A percentile compares a stretch with the other conserved stretches of the same genome.
Conservation (phyloP, 2,797 vertebrate genomes). For the Serranus cabrilla region DNA sequence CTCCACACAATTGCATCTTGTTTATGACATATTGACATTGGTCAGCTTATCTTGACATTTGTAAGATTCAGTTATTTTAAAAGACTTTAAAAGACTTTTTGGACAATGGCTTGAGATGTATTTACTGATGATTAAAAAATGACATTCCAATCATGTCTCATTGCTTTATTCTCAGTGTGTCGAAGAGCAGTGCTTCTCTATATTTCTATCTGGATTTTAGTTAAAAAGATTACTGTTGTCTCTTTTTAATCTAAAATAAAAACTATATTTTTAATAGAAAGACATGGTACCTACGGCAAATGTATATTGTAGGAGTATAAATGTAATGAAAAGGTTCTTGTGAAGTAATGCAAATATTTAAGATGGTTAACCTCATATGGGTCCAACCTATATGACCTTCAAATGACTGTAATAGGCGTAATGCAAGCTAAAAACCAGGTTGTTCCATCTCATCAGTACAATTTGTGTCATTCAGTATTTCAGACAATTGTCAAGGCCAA, state of each 20-base stretch:
- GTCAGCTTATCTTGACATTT: constrained; percentile 17
- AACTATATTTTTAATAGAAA: too few species aligned
- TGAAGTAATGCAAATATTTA: neutral
- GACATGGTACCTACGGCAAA: neutral
- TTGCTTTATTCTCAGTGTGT: neutral
- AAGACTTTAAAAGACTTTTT: constrained; percentile 35
- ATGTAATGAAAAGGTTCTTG: neutral
- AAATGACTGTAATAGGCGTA: neutral
- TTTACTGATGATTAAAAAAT: constrained; percentile 57
- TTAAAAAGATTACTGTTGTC: too few species aligned
- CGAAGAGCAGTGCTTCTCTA: neutral
- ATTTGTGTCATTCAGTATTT: neutral
- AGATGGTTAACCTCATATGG: too few species aligned
- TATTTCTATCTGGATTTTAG: too few species aligned
- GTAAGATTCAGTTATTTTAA: constrained; percentile 23
- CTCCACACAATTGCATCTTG: constrained; percentile 46
- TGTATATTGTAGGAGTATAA: neutral
- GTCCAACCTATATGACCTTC: neutral
- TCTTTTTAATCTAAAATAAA: too few species aligned
- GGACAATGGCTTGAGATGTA: constrained; percentile 24
- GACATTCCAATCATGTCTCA: constrained; percentile 11
- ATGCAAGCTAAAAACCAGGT: neutral
- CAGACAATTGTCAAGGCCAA: neutral
- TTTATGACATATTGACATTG: constrained; percentile 44
- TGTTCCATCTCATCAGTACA: neutral